Percentiles rank a stretch among this genome's conserved stretches.
Conservation (phyloP, 2,888 invertebrate species). For the Synanthedon vespiformis region DNA sequence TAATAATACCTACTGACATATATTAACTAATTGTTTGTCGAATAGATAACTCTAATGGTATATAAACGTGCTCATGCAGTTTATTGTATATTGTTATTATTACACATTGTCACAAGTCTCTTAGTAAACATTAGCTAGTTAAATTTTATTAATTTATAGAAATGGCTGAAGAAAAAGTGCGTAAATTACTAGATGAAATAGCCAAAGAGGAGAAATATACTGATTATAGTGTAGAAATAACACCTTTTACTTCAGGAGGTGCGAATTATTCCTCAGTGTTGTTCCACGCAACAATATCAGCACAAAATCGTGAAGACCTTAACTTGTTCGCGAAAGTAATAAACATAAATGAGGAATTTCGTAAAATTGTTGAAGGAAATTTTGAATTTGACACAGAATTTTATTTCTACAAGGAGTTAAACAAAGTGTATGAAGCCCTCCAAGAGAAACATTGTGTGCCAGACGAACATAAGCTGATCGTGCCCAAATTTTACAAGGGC, state of each 20-base stretch:
- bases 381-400: background rate
- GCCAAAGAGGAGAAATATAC: conserved; percentile 11
- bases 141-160: background rate
- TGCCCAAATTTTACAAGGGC: background rate
- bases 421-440: background rate
- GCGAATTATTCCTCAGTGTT: conserved; percentile 27
- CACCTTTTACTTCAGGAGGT: conserved; percentile 18
- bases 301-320: conserved; percentile 8
- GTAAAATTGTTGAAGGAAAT: conserved; percentile 14
- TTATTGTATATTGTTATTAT: too few species aligned
- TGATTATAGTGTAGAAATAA: background rate
- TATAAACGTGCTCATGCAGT: too few species aligned
- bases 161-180: background rate
- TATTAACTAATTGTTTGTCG: too few species aligned
- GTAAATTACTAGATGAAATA: conserved; percentile 18
- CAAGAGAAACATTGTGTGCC: background rate
- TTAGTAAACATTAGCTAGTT: background rate
- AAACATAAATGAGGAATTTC: conserved; percentile 21
- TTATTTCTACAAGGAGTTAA: background rate
- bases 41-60: background rate
- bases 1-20: too few species aligned
- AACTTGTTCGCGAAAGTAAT: conserved; percentile 38
- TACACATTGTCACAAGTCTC: too few species aligned
- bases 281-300: conserved; percentile 12
- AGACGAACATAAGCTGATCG: background rate